Evolutionary conservation across 2,797 vertebrate species (phyloP), one percentile per base, ranked within the genome.

Genomic region (Octomys mimax): DNA sequence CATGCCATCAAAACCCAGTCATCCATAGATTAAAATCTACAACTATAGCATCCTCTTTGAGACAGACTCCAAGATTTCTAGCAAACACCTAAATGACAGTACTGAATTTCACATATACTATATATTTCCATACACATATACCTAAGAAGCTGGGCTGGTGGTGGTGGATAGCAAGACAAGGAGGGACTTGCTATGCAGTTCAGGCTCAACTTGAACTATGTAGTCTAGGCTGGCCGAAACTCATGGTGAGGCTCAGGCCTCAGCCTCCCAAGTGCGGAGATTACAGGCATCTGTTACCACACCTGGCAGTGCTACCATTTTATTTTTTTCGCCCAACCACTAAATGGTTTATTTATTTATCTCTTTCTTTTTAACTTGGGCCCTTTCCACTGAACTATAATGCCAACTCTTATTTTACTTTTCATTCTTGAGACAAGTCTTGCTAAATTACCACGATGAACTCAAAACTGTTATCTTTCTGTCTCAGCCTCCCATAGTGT

Each of bases 11-110:
- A 80, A 54, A 62, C 59, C 42, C 24, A 87, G 70, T 36, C 12
- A 83, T 24, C 36, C n/a, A 87, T 3, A 77, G 77, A 78, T 92
- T 92, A 95, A 95, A 92, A 92, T 73, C 57, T 68, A 64, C 19
- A 62, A 64, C 31, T 7, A 10, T 14, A 59, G 52, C n/a, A 21
- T 57, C 46, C 62, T 39, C 46, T 70, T 66, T 52, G 42, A 89
- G 46, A 61, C 52, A 79, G 8, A 68, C 39, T 22, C n/a, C 22
- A 89, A 52, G 26, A 79, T 10, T 2, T 13, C 57, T 7, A 36
- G 18, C 1, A 11, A 42, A 31, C 66, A 22, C 26, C 62, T 79
- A 49, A 80, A 31, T 26, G n/a, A 52, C 12, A 68, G 28, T 64
- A 79, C 26, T 6, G n/a, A 39, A 39, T 36, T 71, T 36, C 39